A percentile compares a stretch with the other conserved stretches of the same genome.
Evolutionary conservation across 37 sponge, comb jelly and placozoan species (phyloP).

Genomic region (Cladorhizidae sp.): DNA sequence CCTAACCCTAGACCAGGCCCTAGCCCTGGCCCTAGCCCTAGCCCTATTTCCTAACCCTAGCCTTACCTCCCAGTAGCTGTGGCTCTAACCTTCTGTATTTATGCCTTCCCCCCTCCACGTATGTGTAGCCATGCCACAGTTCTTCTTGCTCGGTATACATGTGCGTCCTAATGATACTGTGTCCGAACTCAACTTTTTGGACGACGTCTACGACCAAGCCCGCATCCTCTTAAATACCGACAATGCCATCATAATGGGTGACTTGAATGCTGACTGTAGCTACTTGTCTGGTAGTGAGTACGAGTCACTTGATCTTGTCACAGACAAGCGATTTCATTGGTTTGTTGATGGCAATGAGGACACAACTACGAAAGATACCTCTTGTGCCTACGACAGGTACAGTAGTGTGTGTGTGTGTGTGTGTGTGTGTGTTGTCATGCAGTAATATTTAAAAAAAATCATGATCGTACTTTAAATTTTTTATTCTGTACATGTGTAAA

Average conservation of each 20-base stretch:
- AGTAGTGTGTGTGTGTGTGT: neutral
- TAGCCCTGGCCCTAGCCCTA: too few species aligned
- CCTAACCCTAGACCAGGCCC: too few species aligned
- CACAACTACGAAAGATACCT: constrained; percentile 67
- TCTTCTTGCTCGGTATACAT: constrained; percentile 83
- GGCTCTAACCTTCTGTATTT: too few species aligned
- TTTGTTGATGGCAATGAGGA: constrained; percentile 56
- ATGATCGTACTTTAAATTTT: too few species aligned
- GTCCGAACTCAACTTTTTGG: constrained; percentile 76
- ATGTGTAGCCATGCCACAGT: constrained; percentile 30
- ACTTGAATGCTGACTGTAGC: constrained; percentile 92
- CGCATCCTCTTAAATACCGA: neutral
- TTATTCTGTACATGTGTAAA: too few species aligned
- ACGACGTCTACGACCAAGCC: constrained; percentile 58
- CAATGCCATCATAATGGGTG: constrained; percentile 77
- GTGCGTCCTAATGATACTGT: constrained; percentile 56
- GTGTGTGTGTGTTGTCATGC: neutral
- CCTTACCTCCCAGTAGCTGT: too few species aligned
- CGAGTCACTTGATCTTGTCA: constrained; percentile 40
- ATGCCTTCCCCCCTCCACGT: constrained; percentile 18
- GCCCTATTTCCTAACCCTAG: too few species aligned
- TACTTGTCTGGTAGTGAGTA: constrained; percentile 14
- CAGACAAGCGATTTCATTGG: constrained; percentile 74
- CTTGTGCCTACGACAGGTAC: constrained; percentile 90
- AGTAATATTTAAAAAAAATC: too few species aligned